Evolutionary conservation across 2,888 invertebrate genomes (phyloP).

Genomic region (Zaprionus obscuricornis): DNA sequence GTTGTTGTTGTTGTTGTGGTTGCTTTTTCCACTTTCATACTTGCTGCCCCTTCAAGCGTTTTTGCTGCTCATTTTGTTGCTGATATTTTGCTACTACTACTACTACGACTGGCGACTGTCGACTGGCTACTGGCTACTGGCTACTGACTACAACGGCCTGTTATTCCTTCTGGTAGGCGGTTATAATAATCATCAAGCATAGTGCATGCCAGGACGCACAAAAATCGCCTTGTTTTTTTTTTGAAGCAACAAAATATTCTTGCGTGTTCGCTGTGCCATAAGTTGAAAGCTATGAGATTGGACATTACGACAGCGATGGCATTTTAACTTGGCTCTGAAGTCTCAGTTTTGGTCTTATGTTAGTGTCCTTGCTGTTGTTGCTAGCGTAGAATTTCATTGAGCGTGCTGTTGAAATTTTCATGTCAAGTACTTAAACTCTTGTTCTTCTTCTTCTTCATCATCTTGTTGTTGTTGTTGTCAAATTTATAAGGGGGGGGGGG

Average conservation of each 20-base stretch:
- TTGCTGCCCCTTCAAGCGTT: too few species aligned
- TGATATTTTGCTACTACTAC: constrained; percentile 5
- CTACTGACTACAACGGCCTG: not conserved
- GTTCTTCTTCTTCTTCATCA: too few species aligned
- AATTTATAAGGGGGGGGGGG: constrained; percentile 52
- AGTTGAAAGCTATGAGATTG: too few species aligned
- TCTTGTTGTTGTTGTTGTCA: constrained; percentile 34
- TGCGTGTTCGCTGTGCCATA: constrained; percentile 61
- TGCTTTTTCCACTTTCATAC: too few species aligned
- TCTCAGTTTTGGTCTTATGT: not conserved
- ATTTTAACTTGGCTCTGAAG: constrained; percentile 45
- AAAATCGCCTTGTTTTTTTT: constrained; percentile 34
- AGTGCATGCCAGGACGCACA: constrained; percentile 33
- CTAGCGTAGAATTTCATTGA: constrained; percentile 38
- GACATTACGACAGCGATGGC: too few species aligned
- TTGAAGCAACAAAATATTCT: constrained; percentile 49
- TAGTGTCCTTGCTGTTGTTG: constrained; percentile 7
- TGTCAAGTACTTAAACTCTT: constrained; percentile 65
- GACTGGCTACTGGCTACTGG: too few species aligned
- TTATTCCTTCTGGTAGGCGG: constrained; percentile 56
- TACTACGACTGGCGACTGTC: constrained; percentile 1
- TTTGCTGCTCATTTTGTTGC: too few species aligned
- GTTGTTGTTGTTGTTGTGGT: constrained; percentile 24
- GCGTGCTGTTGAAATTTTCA: constrained; percentile 56
- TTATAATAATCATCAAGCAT: constrained; percentile 71